These are phyloP conservation scores for Elachura formosa DNA, from an alignment of 2,113 vertebrate genomes.

Conservation along the genomic window DNA sequence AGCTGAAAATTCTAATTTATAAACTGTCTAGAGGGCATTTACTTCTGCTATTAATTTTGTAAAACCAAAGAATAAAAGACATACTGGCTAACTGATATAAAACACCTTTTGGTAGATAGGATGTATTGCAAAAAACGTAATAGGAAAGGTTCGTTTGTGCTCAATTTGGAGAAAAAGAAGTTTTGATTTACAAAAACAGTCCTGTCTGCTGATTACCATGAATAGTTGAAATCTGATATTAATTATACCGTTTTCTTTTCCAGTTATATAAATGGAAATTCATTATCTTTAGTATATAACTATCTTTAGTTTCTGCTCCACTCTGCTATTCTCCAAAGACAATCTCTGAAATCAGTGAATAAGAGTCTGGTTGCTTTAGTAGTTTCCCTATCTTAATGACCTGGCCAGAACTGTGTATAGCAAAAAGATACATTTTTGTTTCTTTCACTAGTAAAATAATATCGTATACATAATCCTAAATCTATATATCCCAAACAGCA, in stretches of 20 bases:
- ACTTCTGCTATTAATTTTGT: background rate
- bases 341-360: background rate
- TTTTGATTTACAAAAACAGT: background rate
- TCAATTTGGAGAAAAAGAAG: background rate
- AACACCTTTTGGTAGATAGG: background rate
- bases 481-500: background rate
- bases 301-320: background rate
- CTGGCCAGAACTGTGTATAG: accelerated
- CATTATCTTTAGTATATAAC: no score
- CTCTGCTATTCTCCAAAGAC: background rate
- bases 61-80: background rate
- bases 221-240: background rate
- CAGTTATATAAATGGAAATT: background rate
- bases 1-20: background rate
- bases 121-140: background rate
- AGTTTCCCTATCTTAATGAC: background rate
- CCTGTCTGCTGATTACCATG: background rate
- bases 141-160: background rate
- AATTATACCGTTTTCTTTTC: background rate
- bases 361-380: background rate
- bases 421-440: background rate
- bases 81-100: background rate
- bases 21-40: background rate
- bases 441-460: background rate
- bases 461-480: background rate